Percentiles rank a stretch among this genome's conserved stretches.
Conservation (phyloP, 2,797 vertebrate genomes). For the Sebastes miniatus region DNA sequence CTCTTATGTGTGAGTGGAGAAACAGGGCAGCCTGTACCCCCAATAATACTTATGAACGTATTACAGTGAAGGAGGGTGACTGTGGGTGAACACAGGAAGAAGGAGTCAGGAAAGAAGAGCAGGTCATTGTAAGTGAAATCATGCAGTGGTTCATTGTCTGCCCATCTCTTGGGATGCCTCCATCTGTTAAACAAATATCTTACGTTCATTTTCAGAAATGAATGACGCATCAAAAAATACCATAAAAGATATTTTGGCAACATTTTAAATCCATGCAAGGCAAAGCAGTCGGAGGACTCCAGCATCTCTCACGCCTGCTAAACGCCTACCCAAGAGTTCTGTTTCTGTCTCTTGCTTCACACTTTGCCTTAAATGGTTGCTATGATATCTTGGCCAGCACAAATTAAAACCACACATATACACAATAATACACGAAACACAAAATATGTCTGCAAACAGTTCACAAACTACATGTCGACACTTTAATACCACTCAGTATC, state of each 20-base stretch:
- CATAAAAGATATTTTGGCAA: background rate
- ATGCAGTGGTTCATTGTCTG: background rate
- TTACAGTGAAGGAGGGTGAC: constrained; percentile 9
- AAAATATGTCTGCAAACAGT: background rate
- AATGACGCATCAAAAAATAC: background rate
- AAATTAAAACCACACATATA: background rate
- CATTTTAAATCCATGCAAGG: background rate
- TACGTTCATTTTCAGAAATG: background rate
- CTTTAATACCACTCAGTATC: background rate
- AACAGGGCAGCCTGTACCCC: constrained; percentile 30
- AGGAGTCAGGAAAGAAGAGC: background rate
- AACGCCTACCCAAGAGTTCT: constrained; percentile 44
- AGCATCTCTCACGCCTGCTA: background rate
- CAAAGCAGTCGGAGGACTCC: background rate
- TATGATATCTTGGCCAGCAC: background rate
- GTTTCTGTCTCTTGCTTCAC: constrained; percentile 40
- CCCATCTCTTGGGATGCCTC: background rate
- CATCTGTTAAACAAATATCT: background rate
- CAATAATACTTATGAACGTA: background rate
- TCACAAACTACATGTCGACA: background rate
- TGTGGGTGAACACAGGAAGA: background rate
- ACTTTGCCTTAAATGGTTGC: constrained; percentile 4
- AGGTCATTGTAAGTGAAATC: background rate
- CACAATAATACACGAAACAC: background rate
- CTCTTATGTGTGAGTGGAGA: constrained; percentile 18